Evolutionary conservation across 2,888 invertebrate genomes (phyloP).

Genomic region (Conomelus anceps): DNA sequence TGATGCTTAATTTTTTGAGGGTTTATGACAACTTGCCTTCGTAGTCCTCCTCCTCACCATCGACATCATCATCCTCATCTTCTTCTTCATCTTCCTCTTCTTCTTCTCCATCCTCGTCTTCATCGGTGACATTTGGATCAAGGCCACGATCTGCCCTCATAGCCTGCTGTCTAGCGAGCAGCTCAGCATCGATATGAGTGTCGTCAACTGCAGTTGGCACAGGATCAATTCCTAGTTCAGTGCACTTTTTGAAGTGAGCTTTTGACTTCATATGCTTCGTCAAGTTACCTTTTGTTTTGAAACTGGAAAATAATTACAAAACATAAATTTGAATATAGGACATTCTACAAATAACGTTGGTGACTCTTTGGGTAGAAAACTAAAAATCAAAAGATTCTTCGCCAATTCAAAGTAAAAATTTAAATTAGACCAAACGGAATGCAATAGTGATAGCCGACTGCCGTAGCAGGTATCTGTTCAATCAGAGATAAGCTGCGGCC

Average conservation of each 20-base stretch:
- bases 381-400: too few species aligned
- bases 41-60: constrained; percentile 21
- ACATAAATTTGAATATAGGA: too few species aligned
- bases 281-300: constrained; percentile 96
- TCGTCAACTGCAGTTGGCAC: constrained; percentile 61
- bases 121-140: constrained; percentile 19
- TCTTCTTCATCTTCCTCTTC: constrained; percentile 41
- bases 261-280: constrained; percentile 99
- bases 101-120: constrained; percentile 39
- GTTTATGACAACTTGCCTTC: background rate
- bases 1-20: background rate
- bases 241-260: constrained; percentile 89
- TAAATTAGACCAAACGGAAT: too few species aligned
- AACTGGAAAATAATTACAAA: constrained; percentile 55
- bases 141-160: constrained; percentile 27
- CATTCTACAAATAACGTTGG: too few species aligned
- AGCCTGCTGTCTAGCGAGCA: constrained; percentile 45
- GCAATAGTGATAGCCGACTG: too few species aligned
- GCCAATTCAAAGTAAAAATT: too few species aligned
- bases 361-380: too few species aligned
- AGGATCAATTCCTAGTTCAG: constrained; percentile 73
- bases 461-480: too few species aligned
- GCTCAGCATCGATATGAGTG: constrained; percentile 50
- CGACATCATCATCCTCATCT: constrained; percentile 40
- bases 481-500: too few species aligned